Evolutionary conservation across 2,113 vertebrate species (phyloP), one percentile per base, ranked within the genome.

Genomic region (Serranochromis macrocephalus): DNA sequence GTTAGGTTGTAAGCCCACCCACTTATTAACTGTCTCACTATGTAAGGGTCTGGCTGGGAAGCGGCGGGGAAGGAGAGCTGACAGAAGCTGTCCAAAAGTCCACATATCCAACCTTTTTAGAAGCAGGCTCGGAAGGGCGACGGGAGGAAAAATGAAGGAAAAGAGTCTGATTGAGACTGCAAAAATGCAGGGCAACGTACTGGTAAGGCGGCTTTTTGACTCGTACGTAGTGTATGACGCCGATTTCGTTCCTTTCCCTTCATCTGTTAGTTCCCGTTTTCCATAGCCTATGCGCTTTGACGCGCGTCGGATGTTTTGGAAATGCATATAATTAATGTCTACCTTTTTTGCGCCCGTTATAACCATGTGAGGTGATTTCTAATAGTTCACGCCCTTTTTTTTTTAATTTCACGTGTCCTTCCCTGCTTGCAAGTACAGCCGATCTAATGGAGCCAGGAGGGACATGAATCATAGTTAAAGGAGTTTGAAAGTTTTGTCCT

Each of bases 171-270:
- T 99, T 31, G 98, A 99, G 95, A 99, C 98, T 2, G 98, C 97
- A 2, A 98, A 98, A 89, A 99, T 99, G 98, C 98, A 99, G 93
- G 98, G 98, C 5, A 98, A 99, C 95, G 87, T 99, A 47, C 91
- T 99, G 98, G 98, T 99, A 97, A 99, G 98, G 94, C 5, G 83
- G 49, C 9, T 66, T 61, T 86, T 40, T 47, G 7, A 33, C 75
- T 57, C 17, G 2, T 3, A 13, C 45, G 4, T 8, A n/a, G 45
- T 84, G 24, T 78, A 31, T 88, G 84, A 80, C 63, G 83, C 66
- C 54, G 83, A 16, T 82, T 49, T 26, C 38, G 24, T 9, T 19
- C 9, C 5, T 40, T 8, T 1, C 3, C 19, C 21, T 58, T 33
- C 13, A 19, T 68, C n/a, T 4, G 42, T n/a, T 2, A 21, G 63